Evolutionary conservation across 2,113 vertebrate genomes (phyloP).

Genomic region (Saguinus imperator): DNA sequence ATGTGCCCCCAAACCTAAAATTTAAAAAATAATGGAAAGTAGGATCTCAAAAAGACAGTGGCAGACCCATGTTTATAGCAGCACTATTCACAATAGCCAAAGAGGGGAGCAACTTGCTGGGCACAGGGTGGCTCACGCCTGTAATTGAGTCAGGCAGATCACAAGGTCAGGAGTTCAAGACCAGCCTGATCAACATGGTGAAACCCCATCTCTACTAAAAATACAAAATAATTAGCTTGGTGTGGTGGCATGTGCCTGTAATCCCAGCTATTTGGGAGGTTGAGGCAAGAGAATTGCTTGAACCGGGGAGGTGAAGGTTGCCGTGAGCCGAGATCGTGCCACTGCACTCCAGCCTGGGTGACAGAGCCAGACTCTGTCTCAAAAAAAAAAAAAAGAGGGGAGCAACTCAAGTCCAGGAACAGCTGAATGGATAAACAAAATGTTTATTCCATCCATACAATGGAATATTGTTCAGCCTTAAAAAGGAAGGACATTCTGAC

Average conservation of each 20-base stretch:
- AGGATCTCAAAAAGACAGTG: background rate
- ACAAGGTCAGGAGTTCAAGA: too few relatives aligned
- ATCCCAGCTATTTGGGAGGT: background rate
- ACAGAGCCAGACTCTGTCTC: background rate
- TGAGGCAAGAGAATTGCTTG: background rate
- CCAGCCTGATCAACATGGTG: too few relatives aligned
- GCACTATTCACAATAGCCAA: background rate
- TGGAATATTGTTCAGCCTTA: background rate
- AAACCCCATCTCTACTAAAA: too few relatives aligned
- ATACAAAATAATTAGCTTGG: background rate
- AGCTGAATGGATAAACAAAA: too few relatives aligned
- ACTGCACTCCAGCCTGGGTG: background rate
- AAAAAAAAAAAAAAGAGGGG: background rate
- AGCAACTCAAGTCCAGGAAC: too few relatives aligned
- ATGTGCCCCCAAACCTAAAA: too few relatives aligned
- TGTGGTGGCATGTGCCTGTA: background rate
- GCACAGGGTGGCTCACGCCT: too few relatives aligned
- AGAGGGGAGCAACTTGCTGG: too few relatives aligned
- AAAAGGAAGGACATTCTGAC: background rate
- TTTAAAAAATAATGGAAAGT: too few relatives aligned
- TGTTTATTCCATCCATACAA: too few relatives aligned
- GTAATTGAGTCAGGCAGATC: too few relatives aligned
- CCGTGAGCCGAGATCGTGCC: background rate
- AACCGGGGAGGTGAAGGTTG: background rate
- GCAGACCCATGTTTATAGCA: background rate